Percentiles rank a stretch among this genome's conserved stretches.
phyloP scores from a whole-genome alignment of 2,113 vertebrate species.

The Cyphomyrus plagiostoma region DNA sequence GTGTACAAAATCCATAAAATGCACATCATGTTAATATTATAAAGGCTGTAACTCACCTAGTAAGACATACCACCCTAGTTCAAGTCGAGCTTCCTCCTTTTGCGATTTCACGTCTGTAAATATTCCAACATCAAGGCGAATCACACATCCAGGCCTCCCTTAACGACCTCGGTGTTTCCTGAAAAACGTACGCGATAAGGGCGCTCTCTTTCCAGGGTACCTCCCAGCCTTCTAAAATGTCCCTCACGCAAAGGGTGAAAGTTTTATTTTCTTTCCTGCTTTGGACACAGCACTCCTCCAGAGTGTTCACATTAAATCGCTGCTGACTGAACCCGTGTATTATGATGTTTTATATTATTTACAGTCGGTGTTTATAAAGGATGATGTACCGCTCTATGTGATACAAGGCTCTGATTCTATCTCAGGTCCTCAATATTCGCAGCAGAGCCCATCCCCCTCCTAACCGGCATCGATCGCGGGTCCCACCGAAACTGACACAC shows the following conservation, averaged over 20 bases:
- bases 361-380: conserved; percentile 63
- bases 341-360: conserved; percentile 55
- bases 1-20: conserved; percentile 19
- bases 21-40: neutral
- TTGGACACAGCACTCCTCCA: conserved; percentile 54
- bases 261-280: conserved; percentile 59
- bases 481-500: conserved; percentile 79
- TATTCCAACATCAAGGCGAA: conserved; percentile 63
- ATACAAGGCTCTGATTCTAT: conserved; percentile 66
- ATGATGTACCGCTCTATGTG: conserved; percentile 64
- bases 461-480: conserved; percentile 76
- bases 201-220: conserved; percentile 57
- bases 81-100: conserved; percentile 40
- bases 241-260: conserved; percentile 56
- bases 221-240: conserved; percentile 64
- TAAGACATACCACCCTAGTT: conserved; percentile 57
- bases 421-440: conserved; percentile 62
- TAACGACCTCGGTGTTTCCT: conserved; percentile 83
- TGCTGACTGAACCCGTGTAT: conserved; percentile 51
- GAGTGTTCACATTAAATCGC: conserved; percentile 49
- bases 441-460: conserved; percentile 80
- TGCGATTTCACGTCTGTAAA: conserved; percentile 43
- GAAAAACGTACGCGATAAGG: conserved; percentile 64
- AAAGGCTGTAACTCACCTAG: conserved; percentile 56
- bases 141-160: conserved; percentile 68